Evolutionary conservation across 2,888 invertebrate species (phyloP).

Genomic region (Aromia moschata): DNA sequence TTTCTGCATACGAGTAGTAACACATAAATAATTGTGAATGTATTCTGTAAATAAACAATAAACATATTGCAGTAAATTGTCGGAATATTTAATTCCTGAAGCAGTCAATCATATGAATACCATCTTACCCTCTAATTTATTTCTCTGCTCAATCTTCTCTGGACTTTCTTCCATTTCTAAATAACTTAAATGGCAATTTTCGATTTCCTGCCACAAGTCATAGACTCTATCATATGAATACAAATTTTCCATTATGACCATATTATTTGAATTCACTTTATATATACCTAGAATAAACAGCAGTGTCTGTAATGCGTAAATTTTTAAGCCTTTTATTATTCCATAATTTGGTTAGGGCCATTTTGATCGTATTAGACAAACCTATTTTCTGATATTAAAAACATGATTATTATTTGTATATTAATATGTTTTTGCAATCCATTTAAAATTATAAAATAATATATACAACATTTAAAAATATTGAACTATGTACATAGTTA

Average conservation of each 20-base stretch:
- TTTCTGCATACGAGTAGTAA: slow-evolving; percentile 82
- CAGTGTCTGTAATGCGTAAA: neutral
- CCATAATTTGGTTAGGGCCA: too few relatives aligned
- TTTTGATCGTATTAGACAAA: neutral
- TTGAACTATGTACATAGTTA: too few relatives aligned
- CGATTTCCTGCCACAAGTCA: slow-evolving; percentile 78
- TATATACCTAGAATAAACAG: neutral
- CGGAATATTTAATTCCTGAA: too few relatives aligned
- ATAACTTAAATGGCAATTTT: slow-evolving; percentile 80
- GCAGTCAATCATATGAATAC: neutral
- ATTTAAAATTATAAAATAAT: too few relatives aligned
- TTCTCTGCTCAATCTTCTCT: slow-evolving; percentile 78
- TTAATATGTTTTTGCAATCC: neutral
- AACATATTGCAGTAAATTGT: too few relatives aligned
- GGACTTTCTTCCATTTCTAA: slow-evolving; percentile 83
- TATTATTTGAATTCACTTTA: slow-evolving; percentile 42
- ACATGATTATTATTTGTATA: neutral
- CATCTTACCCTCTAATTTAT: slow-evolving; percentile 76
- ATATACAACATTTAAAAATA: too few relatives aligned
- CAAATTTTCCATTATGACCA: slow-evolving; percentile 65
- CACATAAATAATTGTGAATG: slow-evolving; percentile 79
- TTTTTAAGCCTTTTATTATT: too few relatives aligned
- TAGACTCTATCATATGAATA: slow-evolving; percentile 68
- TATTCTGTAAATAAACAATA: slow-evolving; percentile 67
- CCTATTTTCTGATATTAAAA: neutral